Evolutionary conservation across 2,888 invertebrate species (phyloP), one percentile per base, ranked within the genome.

Genomic region (Dexiosoma caninum): DNA sequence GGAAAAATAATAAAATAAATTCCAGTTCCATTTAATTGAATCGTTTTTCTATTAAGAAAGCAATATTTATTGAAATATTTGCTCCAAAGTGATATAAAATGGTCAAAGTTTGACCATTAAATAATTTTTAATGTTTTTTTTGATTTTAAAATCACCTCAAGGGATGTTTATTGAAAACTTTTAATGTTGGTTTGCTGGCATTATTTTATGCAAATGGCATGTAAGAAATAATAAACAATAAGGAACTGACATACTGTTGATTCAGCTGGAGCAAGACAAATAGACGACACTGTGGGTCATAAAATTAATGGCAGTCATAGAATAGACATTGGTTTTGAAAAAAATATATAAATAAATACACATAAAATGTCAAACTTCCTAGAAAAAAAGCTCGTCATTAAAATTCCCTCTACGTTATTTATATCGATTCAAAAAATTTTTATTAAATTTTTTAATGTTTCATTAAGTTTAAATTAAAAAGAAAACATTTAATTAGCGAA

Each of bases 71-170:
- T 27, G 19, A 27, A 35, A 6, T 44, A n/a, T 46, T 3, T 8
- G 42, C 12, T 42, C 30, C n/a, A 44, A 23, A n/a, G 9, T 30
- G 62, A 35, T 40, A 21, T 78, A 69, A n/a, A n/a, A 74, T 78
- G 74, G 32, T 49, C 21, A 75, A 79, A 79, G 57, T 79, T 79
- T 64, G 51, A 64, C 64, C 72, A 79, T 79, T 57, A 79, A 69
- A 59, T n/a, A 12, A 49, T 49, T 66, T 66, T 74, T 66, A 69
- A 60, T 59, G 71, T 44, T 37, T 53, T n/a, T n/a, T 78, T 30
- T 32, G 35, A 35, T n/a, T 72, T 55, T n/a, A 12, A 35, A 64
- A 44, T 37, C 16, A 51, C 27, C 23, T 35, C 35, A 44, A 7
- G 55, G 2, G 19, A 44, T 16, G 12, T 51, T 30, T 62, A 23